Base-by-base conservation (phyloP, 1,140 invertebrate genomes). In the Cyclina sinensis region DNA sequence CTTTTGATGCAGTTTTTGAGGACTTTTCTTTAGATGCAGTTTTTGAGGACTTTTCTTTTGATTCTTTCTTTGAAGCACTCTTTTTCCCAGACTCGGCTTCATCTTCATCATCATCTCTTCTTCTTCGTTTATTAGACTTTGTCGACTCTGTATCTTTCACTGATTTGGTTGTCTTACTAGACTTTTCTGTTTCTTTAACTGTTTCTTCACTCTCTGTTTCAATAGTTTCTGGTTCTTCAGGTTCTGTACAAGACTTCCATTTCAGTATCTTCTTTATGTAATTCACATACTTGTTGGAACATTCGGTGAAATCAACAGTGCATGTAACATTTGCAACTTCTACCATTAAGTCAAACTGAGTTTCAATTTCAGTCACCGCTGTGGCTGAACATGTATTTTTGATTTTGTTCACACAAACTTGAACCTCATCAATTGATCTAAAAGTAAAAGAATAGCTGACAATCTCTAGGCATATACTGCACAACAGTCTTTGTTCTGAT, bases 391-490 rank as follows among this genome's bases (percentile, higher is more conserved):
- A 84, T 14, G 62, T 27, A 5, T 51, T 68, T 48, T 65, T 51
- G 21, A 14, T 73, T 11, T 14, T 51, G 18, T 74, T 51, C 24
- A 84, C 51, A 32, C 68, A 73, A 14, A 27, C 32, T 73, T 54
- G 3, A 73, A 84, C 43, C 35, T 84, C 68, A 16, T 73, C 46
- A 37, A 84, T 84, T 32, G 73, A 16, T 21, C 82, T 84, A 62
- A 35, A 84, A 84, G n/a, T n/a, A n/a, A n/a, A n/a, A n/a, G n/a
- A n/a, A n/a, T n/a, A n/a, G n/a, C n/a, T n/a, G n/a, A n/a, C n/a
- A n/a, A n/a, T n/a, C n/a, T n/a, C n/a, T n/a, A n/a, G n/a, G n/a
- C n/a, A n/a, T n/a, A n/a, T n/a, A n/a, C n/a, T n/a, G n/a, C n/a
- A n/a, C n/a, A n/a, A n/a, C n/a, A n/a, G n/a, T n/a, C n/a, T n/a